Conservation (phyloP, 1,140 invertebrate genomes). For the Rhopalosiphum maidis region DNA sequence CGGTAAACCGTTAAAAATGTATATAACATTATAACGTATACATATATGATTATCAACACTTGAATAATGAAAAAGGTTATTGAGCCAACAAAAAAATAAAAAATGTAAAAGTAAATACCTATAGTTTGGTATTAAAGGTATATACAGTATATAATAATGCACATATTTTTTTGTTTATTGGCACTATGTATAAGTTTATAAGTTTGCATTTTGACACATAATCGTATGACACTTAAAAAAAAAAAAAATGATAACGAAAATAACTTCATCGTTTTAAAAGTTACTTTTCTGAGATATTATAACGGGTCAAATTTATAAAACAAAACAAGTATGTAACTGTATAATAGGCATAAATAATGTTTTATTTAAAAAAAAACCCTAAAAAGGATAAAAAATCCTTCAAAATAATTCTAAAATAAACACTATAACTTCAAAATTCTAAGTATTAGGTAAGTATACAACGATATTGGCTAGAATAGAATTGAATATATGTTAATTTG, state of each 20-base stretch:
- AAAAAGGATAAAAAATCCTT: neutral
- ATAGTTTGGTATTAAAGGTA: neutral
- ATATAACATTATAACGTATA: neutral
- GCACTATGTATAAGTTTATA: neutral
- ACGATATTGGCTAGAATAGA: neutral
- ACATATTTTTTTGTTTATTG: neutral
- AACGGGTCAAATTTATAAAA: neutral
- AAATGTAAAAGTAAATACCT: neutral
- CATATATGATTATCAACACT: neutral
- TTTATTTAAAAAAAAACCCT: too few species aligned
- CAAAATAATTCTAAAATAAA: neutral
- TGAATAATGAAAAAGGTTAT: neutral
- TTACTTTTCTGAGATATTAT: neutral
- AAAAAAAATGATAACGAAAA: neutral
- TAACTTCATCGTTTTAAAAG: neutral
- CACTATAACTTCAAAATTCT: neutral
- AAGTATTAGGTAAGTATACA: neutral
- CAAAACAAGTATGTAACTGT: neutral
- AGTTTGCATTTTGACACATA: neutral
- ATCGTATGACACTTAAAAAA: neutral
- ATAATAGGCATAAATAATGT: neutral
- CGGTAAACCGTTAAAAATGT: neutral
- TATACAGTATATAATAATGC: neutral
- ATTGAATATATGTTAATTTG: neutral
- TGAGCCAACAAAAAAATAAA: neutral